phyloP scores from a whole-genome alignment of 35 echinoderm and acorn worm genomes.

The Hemicentrotus pulcherrimus region DNA sequence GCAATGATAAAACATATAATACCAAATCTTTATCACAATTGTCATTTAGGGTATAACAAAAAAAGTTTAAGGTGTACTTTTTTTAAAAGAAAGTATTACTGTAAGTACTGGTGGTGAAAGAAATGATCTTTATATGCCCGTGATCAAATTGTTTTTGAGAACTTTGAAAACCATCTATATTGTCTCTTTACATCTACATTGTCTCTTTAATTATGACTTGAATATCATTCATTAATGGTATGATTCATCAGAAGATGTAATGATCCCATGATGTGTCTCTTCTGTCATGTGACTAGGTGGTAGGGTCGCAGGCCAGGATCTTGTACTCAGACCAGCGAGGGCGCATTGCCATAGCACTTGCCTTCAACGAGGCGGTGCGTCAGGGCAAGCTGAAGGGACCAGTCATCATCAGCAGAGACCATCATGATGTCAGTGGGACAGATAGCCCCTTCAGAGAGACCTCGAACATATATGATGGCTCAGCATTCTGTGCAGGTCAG shows the following conservation, averaged over 20 bases:
- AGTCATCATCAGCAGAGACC: conserved; percentile 88
- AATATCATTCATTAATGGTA: not conserved
- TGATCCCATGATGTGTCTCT: not conserved
- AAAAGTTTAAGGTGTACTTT: no score
- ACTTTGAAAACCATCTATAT: no score
- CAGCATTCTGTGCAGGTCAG: conserved; percentile 96
- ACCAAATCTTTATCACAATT: no score
- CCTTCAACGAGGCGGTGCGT: conserved; percentile 88
- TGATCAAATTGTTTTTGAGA: no score
- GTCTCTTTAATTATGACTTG: not conserved
- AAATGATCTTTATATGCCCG: no score
- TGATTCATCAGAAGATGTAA: not conserved
- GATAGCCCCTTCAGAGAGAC: conserved; percentile 98
- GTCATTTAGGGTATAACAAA: no score
- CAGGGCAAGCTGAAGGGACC: conserved; percentile 77
- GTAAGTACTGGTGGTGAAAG: no score
- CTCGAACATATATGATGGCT: conserved; percentile 97
- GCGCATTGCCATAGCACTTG: conserved; percentile 87
- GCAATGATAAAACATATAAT: no score
- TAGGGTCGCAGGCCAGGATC: conserved; percentile 96
- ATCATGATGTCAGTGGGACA: conserved; percentile 98
- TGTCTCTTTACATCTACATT: not conserved
- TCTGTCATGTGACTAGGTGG: conserved; percentile 64
- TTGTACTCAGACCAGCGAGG: conserved; percentile 93
- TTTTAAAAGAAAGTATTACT: no score